Conservation (phyloP, 2,797 vertebrate species). For the Fratercula arctica region DNA sequence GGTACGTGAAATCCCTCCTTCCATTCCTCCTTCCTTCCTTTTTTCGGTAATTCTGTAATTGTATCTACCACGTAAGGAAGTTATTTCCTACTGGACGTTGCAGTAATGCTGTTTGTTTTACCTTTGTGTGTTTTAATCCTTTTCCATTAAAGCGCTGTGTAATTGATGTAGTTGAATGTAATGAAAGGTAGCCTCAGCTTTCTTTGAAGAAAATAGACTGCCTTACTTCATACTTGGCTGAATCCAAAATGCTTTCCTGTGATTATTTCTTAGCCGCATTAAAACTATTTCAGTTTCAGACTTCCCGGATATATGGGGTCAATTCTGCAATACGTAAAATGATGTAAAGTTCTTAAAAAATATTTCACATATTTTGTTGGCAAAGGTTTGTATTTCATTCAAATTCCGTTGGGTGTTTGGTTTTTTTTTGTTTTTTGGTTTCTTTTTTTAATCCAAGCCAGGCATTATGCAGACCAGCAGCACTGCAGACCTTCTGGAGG, state of each 20-base stretch:
- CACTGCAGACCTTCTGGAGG: neutral
- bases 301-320: neutral
- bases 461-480: neutral
- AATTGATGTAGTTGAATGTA: neutral
- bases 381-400: neutral
- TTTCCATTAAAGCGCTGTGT: neutral
- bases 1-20: neutral
- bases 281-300: neutral
- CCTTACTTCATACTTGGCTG: slow-evolving; percentile 25
- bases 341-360: neutral
- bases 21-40: neutral
- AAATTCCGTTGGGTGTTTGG: neutral
- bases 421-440: neutral
- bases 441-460: neutral
- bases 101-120: neutral
- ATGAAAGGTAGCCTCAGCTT: neutral
- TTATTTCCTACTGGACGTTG: neutral
- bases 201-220: slow-evolving; percentile 2
- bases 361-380: neutral
- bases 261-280: neutral
- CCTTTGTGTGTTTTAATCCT: slow-evolving; percentile 14
- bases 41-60: neutral
- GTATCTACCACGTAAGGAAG: neutral
- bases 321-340: neutral
- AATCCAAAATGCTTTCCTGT: neutral